Conservation (phyloP, 1,140 invertebrate genomes). For the Drosophila dunni region DNA sequence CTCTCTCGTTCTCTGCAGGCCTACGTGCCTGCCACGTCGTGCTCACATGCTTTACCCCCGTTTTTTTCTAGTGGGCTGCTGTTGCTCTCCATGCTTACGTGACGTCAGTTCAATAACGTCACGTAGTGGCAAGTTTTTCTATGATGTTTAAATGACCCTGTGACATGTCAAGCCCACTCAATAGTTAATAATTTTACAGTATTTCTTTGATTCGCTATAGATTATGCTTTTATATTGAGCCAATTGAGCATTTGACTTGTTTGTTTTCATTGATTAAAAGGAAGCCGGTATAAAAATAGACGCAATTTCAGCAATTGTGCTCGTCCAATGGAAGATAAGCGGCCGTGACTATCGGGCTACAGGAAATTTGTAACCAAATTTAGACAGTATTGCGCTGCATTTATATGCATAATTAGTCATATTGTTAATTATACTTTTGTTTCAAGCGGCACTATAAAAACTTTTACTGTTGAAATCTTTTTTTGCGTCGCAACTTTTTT, state of each 20-base stretch:
- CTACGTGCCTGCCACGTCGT: conserved; percentile 52
- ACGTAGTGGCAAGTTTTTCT: conserved; percentile 46
- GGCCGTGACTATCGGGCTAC: conserved; percentile 48
- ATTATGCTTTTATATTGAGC: conserved; percentile 4
- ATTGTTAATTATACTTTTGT: conserved; percentile 24
- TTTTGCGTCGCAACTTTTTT: conserved; percentile 66
- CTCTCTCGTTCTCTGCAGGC: conserved; percentile 1
- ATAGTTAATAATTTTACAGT: conserved; percentile 35
- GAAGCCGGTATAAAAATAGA: conserved; percentile 27
- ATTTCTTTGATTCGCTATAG: neutral
- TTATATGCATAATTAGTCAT: conserved; percentile 53
- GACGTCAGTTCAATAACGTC: conserved; percentile 55
- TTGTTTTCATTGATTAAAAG: conserved; percentile 58
- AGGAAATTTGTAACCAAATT: conserved; percentile 28
- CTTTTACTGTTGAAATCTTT: conserved; percentile 2
- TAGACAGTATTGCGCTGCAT: conserved; percentile 33
- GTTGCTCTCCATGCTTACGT: conserved; percentile 38
- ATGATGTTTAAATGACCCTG: conserved; percentile 55
- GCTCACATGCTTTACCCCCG: conserved; percentile 34
- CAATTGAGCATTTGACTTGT: conserved; percentile 49
- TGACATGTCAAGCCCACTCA: conserved; percentile 38
- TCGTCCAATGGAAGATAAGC: conserved; percentile 51
- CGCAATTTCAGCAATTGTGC: conserved; percentile 30
- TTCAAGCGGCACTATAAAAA: conserved; percentile 21
- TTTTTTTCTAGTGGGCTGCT: conserved; percentile 37